Base-by-base conservation (phyloP, 2,888 invertebrate species). In the Sesia apiformis region DNA sequence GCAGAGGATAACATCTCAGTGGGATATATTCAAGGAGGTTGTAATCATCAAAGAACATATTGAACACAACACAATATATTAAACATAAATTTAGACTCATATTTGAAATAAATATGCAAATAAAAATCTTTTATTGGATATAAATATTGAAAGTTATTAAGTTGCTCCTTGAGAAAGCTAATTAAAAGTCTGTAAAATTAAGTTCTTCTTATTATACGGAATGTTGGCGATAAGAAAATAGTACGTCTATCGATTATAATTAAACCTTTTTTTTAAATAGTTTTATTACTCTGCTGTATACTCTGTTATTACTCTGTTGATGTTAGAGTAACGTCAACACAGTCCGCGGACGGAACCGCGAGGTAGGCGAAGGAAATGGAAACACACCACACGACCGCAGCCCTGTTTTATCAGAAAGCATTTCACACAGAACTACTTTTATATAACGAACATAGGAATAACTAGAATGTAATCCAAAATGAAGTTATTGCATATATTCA, bases 311-410 rank as follows among this genome's bases (percentile, higher is more conserved):
- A n/a, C n/a, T n/a, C n/a, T n/a, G 46, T 46, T 3, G 4, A 46
- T 23, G 46, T 7, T 46, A 5, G 46, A n/a, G 46, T 46, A 46
- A 46, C 46, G 23, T 46, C 46, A 46, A 46, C 23, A 46, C 46
- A 23, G 46, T 8, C 50, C 7, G 41, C 49, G 54, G 56, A 57
- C 69, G 71, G 70, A 70, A 68, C 65, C 65, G 64, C 65, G 70
- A 62, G 72, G 69, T 63, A 52, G 40, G 56, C 57, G 59, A 55
- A 63, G 68, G 69, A 70, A 69, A 55, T 64, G 71, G 69, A 67
- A 65, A 58, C 61, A 52, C 40, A 49, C 43, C 60, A 56, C n/a
- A 65, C 68, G 64, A 59, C 52, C 54, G 57, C 57, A 57, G 53
- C 53, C 58, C 51, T 55, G 53, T 53, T 58, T 59, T 59, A 56